phyloP scores from a whole-genome alignment of 30 jellyfish, hydroid and myxozoan genomes.

The Rhopilema esculentum region DNA sequence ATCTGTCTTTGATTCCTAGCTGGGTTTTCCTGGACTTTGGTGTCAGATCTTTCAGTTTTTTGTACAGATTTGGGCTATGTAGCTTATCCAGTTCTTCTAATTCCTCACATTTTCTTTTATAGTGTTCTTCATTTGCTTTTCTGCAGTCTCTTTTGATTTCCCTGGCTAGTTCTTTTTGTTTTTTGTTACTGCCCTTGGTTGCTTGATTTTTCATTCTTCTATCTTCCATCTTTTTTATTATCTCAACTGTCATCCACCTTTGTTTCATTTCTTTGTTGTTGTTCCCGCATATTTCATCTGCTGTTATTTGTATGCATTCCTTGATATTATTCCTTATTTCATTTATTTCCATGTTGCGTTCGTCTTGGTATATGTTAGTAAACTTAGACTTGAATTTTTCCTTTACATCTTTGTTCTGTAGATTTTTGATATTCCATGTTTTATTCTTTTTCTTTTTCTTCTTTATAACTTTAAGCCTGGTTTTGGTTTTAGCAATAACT shows the following conservation, averaged over 20 bases:
- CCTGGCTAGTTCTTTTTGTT: not conserved
- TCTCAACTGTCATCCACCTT: not conserved
- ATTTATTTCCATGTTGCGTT: not conserved
- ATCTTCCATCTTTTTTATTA: not conserved
- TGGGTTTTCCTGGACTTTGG: not conserved
- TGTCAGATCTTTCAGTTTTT: not conserved
- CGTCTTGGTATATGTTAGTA: not conserved
- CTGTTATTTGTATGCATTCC: not conserved
- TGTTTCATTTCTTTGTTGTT: not conserved
- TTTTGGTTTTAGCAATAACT: conserved; percentile 16
- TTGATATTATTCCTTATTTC: not conserved
- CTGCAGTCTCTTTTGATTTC: conserved; percentile 1
- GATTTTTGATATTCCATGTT: conserved; percentile 16
- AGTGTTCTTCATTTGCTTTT: not conserved
- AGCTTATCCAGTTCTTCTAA: too few relatives aligned
- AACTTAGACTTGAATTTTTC: not conserved
- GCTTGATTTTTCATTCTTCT: not conserved
- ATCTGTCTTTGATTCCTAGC: conserved; percentile 1
- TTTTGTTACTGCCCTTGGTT: not conserved
- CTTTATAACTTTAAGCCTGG: not conserved
- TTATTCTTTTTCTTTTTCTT: not conserved
- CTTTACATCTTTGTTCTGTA: not conserved
- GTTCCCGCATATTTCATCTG: conserved; percentile 9
- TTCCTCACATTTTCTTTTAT: not conserved
- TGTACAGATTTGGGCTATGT: too few relatives aligned